Evolutionary conservation across 2,888 invertebrate genomes (phyloP), one percentile per base, ranked within the genome.

Genomic region (Acrobeloides nanus): DNA sequence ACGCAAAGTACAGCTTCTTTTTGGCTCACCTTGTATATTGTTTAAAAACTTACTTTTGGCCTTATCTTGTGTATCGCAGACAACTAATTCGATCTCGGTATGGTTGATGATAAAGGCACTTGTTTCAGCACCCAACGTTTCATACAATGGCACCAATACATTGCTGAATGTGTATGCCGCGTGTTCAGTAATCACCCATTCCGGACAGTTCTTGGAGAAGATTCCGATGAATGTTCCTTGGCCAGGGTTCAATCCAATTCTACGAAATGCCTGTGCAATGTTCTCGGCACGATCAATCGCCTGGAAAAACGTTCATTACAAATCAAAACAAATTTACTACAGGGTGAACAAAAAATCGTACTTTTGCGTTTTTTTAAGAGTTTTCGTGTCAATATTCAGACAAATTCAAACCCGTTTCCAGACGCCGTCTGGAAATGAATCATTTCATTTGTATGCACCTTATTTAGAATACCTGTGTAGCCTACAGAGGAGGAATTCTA

Each of bases 91-190:
- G 18, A 46, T 46, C 7, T 24, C 38, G 1, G 49, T 50, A 33
- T 75, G 74, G 41, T 74, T 72, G 18, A 75, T 61, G 45, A 75
- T 75, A 56, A 66, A 72, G 78, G 87, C 86, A 81, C 89, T 89
- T 62, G 90, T 89, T 76, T 90, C 89, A 64, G 87, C 87, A 72
- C 92, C 92, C 61, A 92, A 80, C 4, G 92, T 92, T 76, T 93
- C 92, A 75, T 93, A 92, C 49, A 93, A 80, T 42, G 92, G 90
- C 57, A 92, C 87, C 61, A 89, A 82, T 43, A 89, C 88, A 83
- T 92, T 83, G 64, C 87, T 89, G 78, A 40, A 33, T 74, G 85
- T 84, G 76, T 89, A 89, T 59, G 86, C 85, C 1, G 82, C 88
- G 76, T 90, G 89, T 77, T 92, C 90, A 44, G 87, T 83, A 68